Conservation (phyloP, 2,797 vertebrate species). For the Sebastes matsubarae region DNA sequence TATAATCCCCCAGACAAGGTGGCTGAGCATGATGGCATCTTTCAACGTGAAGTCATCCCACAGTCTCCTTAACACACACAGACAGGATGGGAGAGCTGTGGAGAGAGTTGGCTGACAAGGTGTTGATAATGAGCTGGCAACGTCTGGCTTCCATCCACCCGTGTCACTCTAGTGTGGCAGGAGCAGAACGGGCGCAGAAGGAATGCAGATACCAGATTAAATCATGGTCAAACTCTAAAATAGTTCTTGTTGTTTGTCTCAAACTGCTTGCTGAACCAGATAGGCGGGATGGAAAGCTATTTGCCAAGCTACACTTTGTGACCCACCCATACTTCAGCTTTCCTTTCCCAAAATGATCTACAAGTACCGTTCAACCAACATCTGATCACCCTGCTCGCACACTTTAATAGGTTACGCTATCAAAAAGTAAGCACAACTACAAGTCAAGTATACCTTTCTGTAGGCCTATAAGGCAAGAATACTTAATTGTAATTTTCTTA, state of each 20-base stretch:
- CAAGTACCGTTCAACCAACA: not conserved
- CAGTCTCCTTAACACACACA: constrained; percentile 15
- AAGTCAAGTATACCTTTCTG: no score
- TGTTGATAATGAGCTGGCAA: constrained; percentile 68
- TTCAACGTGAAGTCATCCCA: constrained; percentile 34
- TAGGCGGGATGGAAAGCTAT: not conserved
- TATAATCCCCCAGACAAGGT: constrained; percentile 44
- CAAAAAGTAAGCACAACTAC: no score
- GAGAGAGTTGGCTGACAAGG: constrained; percentile 56
- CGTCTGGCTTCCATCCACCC: constrained; percentile 54
- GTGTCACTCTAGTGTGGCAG: constrained; percentile 44
- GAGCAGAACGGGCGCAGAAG: not conserved
- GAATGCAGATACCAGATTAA: constrained; percentile 39
- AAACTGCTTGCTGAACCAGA: constrained; percentile 31
- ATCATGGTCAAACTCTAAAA: constrained; percentile 27
- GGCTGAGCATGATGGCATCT: constrained; percentile 29
- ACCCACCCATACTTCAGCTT: not conserved
- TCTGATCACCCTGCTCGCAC: not conserved
- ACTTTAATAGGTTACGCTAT: no score
- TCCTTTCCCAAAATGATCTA: not conserved
- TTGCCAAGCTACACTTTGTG: not conserved
- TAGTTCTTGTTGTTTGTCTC: constrained; percentile 10
- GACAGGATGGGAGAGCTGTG: constrained; percentile 26
- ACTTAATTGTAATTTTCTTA: no score
- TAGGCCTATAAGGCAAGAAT: no score